A percentile compares a stretch with the other conserved stretches of the same genome.
phyloP scores from a whole-genome alignment of 2,797 vertebrate genomes.

The Lutjanus campechanus region DNA sequence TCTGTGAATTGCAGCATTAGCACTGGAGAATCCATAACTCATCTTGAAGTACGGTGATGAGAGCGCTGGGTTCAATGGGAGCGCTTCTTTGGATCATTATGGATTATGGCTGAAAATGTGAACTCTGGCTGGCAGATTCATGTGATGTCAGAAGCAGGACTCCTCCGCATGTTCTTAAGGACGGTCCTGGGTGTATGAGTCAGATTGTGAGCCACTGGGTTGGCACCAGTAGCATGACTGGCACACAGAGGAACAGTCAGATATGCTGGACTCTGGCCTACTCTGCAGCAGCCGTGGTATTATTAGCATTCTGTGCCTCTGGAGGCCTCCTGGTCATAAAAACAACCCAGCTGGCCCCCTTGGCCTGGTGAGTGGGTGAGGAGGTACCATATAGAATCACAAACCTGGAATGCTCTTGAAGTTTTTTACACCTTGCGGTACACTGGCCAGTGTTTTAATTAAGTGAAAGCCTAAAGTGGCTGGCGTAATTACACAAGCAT shows the following conservation, averaged over 20 bases:
- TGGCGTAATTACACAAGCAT: slow-evolving; percentile 49
- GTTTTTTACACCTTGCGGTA: slow-evolving; percentile 64
- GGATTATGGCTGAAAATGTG: slow-evolving; percentile 53
- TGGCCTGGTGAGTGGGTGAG: slow-evolving; percentile 41
- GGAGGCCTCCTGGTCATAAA: slow-evolving; percentile 63
- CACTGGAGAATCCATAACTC: slow-evolving; percentile 52
- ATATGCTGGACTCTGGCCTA: slow-evolving; percentile 54
- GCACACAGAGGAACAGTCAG: slow-evolving; percentile 51
- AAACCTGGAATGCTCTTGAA: slow-evolving; percentile 69
- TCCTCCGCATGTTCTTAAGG: slow-evolving; percentile 26
- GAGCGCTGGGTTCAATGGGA: slow-evolving; percentile 37
- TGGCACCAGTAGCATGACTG: slow-evolving; percentile 51
- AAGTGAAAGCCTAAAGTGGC: slow-evolving; percentile 62
- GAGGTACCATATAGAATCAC: slow-evolving; percentile 45
- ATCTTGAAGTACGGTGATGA: slow-evolving; percentile 43
- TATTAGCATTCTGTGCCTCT: slow-evolving; percentile 68
- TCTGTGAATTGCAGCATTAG: slow-evolving; percentile 48
- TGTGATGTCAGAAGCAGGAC: slow-evolving; percentile 32
- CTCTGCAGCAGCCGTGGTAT: slow-evolving; percentile 46
- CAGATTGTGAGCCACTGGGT: slow-evolving; percentile 38
- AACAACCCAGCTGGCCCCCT: slow-evolving; percentile 50
- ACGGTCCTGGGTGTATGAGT: slow-evolving; percentile 25
- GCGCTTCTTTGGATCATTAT: slow-evolving; percentile 46
- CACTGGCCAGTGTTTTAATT: slow-evolving; percentile 70
- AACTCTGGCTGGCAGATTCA: slow-evolving; percentile 35